These are phyloP conservation scores for Minunthozetes semirufus DNA, from an alignment of 2,888 invertebrate genomes.

Conservation along the genomic window DNA sequence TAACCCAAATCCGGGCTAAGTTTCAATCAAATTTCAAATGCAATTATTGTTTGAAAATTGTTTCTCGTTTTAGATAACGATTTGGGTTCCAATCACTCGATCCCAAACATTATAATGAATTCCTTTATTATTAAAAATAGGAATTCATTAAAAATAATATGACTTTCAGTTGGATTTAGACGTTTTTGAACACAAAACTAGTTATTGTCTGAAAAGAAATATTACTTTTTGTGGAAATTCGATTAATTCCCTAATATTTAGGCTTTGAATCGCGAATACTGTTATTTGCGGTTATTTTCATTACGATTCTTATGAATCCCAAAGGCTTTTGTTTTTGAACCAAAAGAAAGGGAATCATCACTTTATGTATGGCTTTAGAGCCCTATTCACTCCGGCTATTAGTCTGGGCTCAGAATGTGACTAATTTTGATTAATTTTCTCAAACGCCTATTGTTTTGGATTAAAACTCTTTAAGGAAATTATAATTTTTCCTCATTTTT, in stretches of 20 bases:
- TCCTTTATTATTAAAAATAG: too few relatives aligned
- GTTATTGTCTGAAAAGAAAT: not conserved
- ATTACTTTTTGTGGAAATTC: not conserved
- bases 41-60: not conserved
- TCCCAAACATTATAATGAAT: not conserved
- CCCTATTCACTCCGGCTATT: not conserved
- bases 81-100: not conserved
- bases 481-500: not conserved
- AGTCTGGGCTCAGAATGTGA: not conserved
- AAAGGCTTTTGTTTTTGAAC: not conserved
- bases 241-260: constrained; percentile 3
- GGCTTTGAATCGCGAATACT: not conserved
- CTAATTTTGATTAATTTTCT: constrained; percentile 15
- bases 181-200: too few relatives aligned
- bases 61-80: not conserved
- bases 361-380: not conserved
- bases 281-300: constrained; percentile 8
- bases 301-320: not conserved
- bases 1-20: not conserved
- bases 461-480: not conserved
- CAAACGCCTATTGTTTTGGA: not conserved
- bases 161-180: too few relatives aligned
- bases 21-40: not conserved
- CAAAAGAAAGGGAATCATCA: not conserved
- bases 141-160: too few relatives aligned